These are phyloP conservation scores for Aphelinus atriplicis DNA, from an alignment of 1,140 invertebrate genomes.

Conservation along the genomic window DNA sequence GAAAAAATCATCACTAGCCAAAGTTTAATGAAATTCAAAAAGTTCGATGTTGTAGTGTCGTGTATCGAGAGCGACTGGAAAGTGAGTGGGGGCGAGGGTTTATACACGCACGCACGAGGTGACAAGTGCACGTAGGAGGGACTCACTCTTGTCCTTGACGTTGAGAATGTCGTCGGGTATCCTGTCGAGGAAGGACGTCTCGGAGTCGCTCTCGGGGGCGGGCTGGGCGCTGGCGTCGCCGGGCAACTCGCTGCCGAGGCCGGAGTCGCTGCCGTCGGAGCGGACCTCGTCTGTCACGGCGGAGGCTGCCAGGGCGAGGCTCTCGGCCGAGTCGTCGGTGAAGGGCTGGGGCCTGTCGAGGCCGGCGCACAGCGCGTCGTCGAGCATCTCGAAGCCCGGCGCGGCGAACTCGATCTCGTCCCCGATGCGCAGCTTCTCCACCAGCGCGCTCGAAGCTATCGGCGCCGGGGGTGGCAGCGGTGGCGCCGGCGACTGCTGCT, in stretches of 20 bases:
- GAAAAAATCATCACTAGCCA: too few species aligned
- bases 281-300: conserved; percentile 66
- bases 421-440: conserved; percentile 46
- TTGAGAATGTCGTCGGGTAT: conserved; percentile 64
- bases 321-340: conserved; percentile 63
- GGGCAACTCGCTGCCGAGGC: conserved; percentile 74
- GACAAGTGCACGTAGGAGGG: not conserved
- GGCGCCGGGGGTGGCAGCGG: not conserved
- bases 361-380: conserved; percentile 46
- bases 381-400: conserved; percentile 39
- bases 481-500: not conserved
- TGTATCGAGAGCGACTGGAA: too few species aligned
- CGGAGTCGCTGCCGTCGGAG: conserved; percentile 84
- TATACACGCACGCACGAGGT: not conserved
- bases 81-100: too few species aligned
- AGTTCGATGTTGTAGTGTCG: too few species aligned
- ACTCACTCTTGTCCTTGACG: conserved; percentile 61
- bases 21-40: too few species aligned
- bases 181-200: conserved; percentile 66
- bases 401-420: conserved; percentile 47
- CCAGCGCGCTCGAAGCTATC: conserved; percentile 25
- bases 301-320: conserved; percentile 53
- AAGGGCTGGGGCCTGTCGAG: conserved; percentile 58
- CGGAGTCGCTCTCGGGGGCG: conserved; percentile 66
- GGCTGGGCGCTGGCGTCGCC: conserved; percentile 64